These are phyloP conservation scores for Ganaspis brasiliensis DNA, from an alignment of 2,888 invertebrate species.

Conservation along the genomic window DNA sequence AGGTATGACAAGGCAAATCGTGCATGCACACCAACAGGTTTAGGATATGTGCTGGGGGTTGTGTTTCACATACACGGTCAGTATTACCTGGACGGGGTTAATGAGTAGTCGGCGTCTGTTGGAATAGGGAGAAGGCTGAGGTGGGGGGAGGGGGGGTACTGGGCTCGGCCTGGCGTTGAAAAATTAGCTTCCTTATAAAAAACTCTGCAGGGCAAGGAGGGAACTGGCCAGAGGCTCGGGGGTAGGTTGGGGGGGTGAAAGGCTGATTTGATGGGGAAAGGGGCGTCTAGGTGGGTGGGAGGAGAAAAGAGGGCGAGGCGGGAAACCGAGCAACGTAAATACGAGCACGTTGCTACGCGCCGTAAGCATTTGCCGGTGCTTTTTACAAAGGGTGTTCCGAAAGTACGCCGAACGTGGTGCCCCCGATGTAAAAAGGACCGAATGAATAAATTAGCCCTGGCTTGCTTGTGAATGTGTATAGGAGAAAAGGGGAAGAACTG, in stretches of 20 bases:
- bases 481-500: conserved; percentile 54
- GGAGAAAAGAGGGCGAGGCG: conserved; percentile 56
- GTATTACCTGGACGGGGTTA: conserved; percentile 61
- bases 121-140: no score
- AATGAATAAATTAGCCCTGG: conserved; percentile 78
- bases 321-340: conserved; percentile 75
- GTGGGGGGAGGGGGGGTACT: background rate
- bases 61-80: conserved; percentile 7
- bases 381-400: conserved; percentile 77
- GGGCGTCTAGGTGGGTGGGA: conserved; percentile 53
- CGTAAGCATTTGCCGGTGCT: conserved; percentile 75
- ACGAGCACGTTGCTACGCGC: conserved; percentile 77
- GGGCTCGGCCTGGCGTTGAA: conserved; percentile 60
- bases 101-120: conserved; percentile 63
- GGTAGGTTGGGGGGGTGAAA: conserved; percentile 48
- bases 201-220: conserved; percentile 60
- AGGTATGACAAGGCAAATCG: conserved; percentile 41
- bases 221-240: conserved; percentile 49
- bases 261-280: conserved; percentile 57
- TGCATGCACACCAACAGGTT: conserved; percentile 30
- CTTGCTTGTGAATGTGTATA: conserved; percentile 58
- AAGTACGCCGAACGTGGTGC: conserved; percentile 74
- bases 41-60: background rate
- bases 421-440: conserved; percentile 77
- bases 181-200: conserved; percentile 75